Base-by-base conservation (phyloP, 2,113 vertebrate genomes). In the Macaca nemestrina region DNA sequence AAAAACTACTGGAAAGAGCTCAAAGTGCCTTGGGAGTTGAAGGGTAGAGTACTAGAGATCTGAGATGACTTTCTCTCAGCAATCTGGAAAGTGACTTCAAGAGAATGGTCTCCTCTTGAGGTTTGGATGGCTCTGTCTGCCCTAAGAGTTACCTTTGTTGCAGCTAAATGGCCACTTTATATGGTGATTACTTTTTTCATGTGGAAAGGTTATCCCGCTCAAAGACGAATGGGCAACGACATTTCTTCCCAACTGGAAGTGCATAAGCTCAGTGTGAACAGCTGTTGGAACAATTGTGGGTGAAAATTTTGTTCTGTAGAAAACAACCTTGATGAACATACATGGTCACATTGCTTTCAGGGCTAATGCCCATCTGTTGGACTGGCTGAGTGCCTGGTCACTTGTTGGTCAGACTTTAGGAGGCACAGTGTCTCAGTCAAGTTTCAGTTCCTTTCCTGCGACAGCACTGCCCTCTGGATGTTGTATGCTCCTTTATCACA, bases 281-380 rank as follows among this genome's bases (percentile, higher is more conserved):
- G 97, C 97, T 98, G 98, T 97, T 95, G 84, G 94, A 92, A 96
- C 86, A 96, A 87, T 80, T 94, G 96, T 97, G 94, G 96, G 97
- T 90, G 95, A 98, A 97, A 97, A 86, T 95, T 96, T 91, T 97
- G 95, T 97, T 98, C 97, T 93, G 78, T 82, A 96, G 97, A 97
- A 97, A 98, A 97, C 96, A 97, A 97, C 83, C 95, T 92, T 94
- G 93, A 96, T 97, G 96, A 95, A 94, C 96, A 45, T 73, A 95
- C 92, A 70, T 92, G 96, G 95, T 88, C 90, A 94, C 93, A 81
- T 78, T 96, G 97, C 93, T 97, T 96, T 97, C 91, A 79, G 94
- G 97, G 94, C 83, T 89, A 83, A 86, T 90, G 96, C 48, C 98
- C 98, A 98, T 98, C 98, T 98, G 98, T 96, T 90, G 85, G 88